Conservation (phyloP, 1,140 invertebrate genomes). For the Procambarus clarkii region DNA sequence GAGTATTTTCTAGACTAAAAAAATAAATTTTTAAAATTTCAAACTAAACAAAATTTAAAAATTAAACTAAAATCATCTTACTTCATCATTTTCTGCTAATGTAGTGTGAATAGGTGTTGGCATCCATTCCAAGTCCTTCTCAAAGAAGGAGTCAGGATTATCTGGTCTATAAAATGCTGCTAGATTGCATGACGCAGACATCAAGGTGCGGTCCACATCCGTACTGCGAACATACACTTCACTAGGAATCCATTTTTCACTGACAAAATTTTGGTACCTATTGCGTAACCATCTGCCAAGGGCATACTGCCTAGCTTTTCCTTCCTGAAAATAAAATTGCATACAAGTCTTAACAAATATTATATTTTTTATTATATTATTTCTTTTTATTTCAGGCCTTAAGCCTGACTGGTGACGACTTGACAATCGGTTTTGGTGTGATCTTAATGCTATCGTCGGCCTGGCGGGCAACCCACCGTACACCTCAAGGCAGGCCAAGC, state of each 20-base stretch:
- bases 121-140: slow-evolving; percentile 43
- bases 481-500: no score
- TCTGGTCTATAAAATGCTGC: slow-evolving; percentile 55
- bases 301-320: slow-evolving; percentile 60
- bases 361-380: neutral
- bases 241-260: slow-evolving; percentile 33
- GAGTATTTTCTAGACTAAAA: no score
- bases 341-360: neutral
- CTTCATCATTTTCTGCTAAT: slow-evolving; percentile 11
- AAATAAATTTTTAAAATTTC: no score
- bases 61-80: neutral
- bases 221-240: slow-evolving; percentile 75
- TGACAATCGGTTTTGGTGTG: neutral
- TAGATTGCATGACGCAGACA: slow-evolving; percentile 75
- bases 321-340: slow-evolving; percentile 14
- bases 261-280: slow-evolving; percentile 39
- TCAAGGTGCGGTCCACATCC: slow-evolving; percentile 76
- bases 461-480: no score
- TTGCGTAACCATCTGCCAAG: slow-evolving; percentile 46
- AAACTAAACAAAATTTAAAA: neutral
- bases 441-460: neutral
- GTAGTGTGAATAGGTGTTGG: slow-evolving; percentile 64
- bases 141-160: neutral
- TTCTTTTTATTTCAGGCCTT: neutral
- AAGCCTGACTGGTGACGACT: neutral